Evolutionary conservation across 2,113 vertebrate genomes (phyloP), one percentile per base, ranked within the genome.

Genomic region (Nettapus auritus): DNA sequence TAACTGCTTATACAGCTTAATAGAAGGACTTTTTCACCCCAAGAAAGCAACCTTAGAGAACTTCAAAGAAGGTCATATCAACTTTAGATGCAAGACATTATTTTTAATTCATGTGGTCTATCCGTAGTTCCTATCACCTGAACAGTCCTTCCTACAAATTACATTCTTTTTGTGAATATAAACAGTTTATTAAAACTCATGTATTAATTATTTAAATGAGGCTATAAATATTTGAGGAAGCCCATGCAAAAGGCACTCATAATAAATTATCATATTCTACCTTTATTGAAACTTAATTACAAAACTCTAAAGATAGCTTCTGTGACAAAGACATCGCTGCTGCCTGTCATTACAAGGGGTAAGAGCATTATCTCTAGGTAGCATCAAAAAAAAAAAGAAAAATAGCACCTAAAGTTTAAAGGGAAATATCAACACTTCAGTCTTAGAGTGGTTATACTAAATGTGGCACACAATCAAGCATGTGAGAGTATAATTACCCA

Each of bases 181-280:
- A 97, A 91, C 92, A 91, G 59, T 95, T 96, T 96, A 96, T 93
- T 96, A 97, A 96, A 95, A 94, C 40, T 76, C 74, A 18, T 17
- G 3, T 76, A 95, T 97, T 94, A 94, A 94, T 97, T 96, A 97
- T 97, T 97, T 88, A 97, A 94, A 96, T 96, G 73, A 94, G 40
- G 67, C 96, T 84, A 97, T 97, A 95, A 97, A 97, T 96, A 95
- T 97, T 97, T 97, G 78, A 97, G 74, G 59, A 93, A 94, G 83
- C 68, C 75, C 55, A 71, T 69, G 87, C 71, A 94, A 90, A 93
- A 97, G 62, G 50, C 10, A 0, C n/a, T 87, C 57, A 53, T 86
- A 78, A 91, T 94, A 96, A 97, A 91, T 96, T 89, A 90, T 89
- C 48, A 23, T 66, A 87, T 86, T 82, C 56, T 86, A 22, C 52